phyloP scores from a whole-genome alignment of 2,888 invertebrate genomes.

The Drepana falcataria region DNA sequence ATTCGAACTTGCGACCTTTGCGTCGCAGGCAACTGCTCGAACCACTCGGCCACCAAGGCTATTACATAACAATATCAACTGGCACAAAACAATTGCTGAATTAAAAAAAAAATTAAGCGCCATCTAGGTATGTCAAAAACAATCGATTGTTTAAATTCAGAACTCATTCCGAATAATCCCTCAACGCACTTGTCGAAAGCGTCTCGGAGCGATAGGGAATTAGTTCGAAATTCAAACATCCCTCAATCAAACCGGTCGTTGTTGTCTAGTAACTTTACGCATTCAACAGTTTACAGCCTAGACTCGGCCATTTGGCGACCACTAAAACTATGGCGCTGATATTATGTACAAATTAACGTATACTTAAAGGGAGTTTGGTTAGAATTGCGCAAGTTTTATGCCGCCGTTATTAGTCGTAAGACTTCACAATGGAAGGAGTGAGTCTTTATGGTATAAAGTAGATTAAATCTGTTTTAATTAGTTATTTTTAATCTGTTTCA shows the following conservation, averaged over 20 bases:
- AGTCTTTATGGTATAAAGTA: too few relatives aligned
- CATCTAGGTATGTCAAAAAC: neutral
- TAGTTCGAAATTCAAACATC: conserved; percentile 1
- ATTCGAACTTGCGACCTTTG: too few relatives aligned
- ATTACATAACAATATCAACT: too few relatives aligned
- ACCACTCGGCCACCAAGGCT: too few relatives aligned
- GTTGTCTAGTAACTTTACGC: conserved; percentile 39
- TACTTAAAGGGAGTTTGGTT: neutral
- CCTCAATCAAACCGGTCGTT: conserved; percentile 7
- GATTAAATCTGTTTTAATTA: too few relatives aligned
- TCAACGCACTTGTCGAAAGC: neutral
- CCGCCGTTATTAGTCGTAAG: conserved; percentile 1
- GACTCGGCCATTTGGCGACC: conserved; percentile 14
- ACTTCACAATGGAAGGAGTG: conserved; percentile 9
- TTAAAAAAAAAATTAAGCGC: too few relatives aligned
- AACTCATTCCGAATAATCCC: neutral
- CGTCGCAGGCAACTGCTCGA: too few relatives aligned
- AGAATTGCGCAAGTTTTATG: neutral
- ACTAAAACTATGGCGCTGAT: conserved; percentile 24
- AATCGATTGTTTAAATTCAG: neutral
- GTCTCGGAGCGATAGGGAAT: neutral
- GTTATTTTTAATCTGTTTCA: too few relatives aligned
- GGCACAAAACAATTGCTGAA: too few relatives aligned
- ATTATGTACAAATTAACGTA: conserved; percentile 7
- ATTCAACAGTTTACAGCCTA: conserved; percentile 30